phyloP scores from a whole-genome alignment of 2,797 vertebrate genomes.

The Spinibarbus caldwelli region DNA sequence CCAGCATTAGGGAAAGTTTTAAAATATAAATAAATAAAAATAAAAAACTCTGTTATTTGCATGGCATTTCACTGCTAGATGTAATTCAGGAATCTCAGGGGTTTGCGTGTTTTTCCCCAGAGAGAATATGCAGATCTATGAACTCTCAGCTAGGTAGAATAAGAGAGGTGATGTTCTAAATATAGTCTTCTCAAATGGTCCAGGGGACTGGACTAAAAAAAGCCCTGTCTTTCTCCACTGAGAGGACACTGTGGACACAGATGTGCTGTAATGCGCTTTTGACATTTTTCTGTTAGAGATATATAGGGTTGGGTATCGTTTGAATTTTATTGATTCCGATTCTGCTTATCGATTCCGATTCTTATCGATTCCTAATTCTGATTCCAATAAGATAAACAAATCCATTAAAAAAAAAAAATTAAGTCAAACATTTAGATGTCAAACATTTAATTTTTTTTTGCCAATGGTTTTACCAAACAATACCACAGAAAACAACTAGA shows the following conservation, averaged over 20 bases:
- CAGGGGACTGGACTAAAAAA: not conserved
- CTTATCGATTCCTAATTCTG: too few relatives aligned
- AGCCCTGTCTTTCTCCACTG: not conserved
- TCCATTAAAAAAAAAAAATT: too few relatives aligned
- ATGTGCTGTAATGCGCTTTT: not conserved
- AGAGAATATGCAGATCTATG: conserved; percentile 4
- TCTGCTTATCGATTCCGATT: too few relatives aligned
- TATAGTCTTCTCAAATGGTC: conserved; percentile 1
- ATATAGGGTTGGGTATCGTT: too few relatives aligned
- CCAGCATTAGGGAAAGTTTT: not conserved
- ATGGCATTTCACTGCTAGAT: not conserved
- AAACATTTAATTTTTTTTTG: too few relatives aligned
- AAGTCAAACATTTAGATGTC: too few relatives aligned
- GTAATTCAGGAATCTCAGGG: not conserved
- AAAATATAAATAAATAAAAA: not conserved
- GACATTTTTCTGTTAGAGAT: not conserved
- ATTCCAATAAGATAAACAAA: too few relatives aligned
- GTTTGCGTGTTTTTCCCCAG: not conserved
- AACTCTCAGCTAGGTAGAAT: not conserved
- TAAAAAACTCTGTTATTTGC: not conserved
- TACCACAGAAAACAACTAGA: too few relatives aligned
- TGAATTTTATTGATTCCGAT: too few relatives aligned
- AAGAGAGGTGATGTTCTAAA: conserved; percentile 3
- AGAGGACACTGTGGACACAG: conserved; percentile 1
- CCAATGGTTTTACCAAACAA: too few relatives aligned